These are phyloP conservation scores for Rhopilema esculentum DNA, from an alignment of 30 jellyfish, hydroid and myxozoan genomes.

Conservation along the genomic window DNA sequence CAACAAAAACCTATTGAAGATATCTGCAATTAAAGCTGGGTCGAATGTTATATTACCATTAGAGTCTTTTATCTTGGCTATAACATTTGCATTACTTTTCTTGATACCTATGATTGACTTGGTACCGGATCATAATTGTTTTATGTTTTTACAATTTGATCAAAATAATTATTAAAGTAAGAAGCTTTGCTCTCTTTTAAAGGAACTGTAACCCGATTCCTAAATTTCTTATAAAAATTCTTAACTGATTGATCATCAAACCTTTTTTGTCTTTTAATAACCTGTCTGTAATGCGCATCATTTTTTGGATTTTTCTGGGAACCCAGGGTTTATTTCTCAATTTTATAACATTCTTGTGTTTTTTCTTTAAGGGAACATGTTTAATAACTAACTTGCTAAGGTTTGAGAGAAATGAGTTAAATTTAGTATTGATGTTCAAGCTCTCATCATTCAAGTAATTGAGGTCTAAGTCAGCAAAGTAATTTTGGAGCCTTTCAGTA, in stretches of 20 bases:
- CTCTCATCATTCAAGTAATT: constrained; percentile 8
- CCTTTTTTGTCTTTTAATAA: not conserved
- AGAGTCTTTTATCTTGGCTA: too few relatives aligned
- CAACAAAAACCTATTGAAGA: too few relatives aligned
- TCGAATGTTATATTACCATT: not conserved
- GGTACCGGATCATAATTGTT: too few relatives aligned
- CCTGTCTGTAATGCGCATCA: not conserved
- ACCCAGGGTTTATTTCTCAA: too few relatives aligned
- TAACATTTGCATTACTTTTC: too few relatives aligned
- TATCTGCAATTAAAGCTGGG: too few relatives aligned
- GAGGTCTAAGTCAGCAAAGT: not conserved
- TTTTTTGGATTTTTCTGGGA: not conserved
- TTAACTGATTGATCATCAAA: too few relatives aligned
- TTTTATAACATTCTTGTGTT: not conserved
- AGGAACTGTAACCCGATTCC: constrained; percentile 21
- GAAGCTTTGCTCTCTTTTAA: constrained; percentile 46
- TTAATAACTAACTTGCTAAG: not conserved
- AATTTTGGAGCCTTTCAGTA: too few relatives aligned
- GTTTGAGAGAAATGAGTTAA: not conserved
- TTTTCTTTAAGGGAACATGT: not conserved
- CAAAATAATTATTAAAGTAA: constrained; percentile 5
- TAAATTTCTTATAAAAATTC: constrained; percentile 10
- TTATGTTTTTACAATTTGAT: constrained; percentile 6
- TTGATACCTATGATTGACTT: too few relatives aligned
- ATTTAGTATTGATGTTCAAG: not conserved